phyloP scores from a whole-genome alignment of 2,797 vertebrate genomes.

The Lepus oiostolus region DNA sequence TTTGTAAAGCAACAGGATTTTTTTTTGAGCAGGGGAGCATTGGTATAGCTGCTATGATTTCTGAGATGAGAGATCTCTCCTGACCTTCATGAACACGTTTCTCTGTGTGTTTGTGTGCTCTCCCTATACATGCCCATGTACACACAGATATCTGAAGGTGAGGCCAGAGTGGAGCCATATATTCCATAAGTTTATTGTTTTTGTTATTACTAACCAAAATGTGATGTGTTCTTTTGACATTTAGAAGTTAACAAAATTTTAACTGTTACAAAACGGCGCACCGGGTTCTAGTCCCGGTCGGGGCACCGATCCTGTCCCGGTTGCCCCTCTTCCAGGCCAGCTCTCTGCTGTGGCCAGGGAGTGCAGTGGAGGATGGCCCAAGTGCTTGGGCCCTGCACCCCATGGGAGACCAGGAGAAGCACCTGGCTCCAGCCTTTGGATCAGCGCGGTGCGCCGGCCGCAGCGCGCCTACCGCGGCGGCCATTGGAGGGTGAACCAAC shows the following conservation, averaged over 20 bases:
- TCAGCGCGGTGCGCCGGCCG: too few relatives aligned
- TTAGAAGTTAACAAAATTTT: neutral
- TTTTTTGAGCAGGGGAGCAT: neutral
- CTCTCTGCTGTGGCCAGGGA: too few relatives aligned
- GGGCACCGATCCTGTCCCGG: too few relatives aligned
- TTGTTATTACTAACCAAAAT: neutral
- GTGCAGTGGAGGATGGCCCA: too few relatives aligned
- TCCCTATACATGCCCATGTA: rapidly evolving
- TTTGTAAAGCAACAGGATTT: neutral
- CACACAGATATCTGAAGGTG: neutral
- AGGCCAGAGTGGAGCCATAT: neutral
- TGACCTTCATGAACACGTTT: neutral
- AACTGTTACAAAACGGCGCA: too few relatives aligned
- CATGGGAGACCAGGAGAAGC: too few relatives aligned
- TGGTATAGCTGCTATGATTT: neutral
- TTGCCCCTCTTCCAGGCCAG: too few relatives aligned
- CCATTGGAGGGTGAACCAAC: too few relatives aligned
- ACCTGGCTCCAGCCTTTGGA: too few relatives aligned
- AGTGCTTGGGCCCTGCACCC: too few relatives aligned
- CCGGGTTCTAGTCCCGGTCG: too few relatives aligned
- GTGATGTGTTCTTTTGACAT: neutral
- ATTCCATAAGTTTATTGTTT: neutral
- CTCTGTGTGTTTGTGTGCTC: neutral
- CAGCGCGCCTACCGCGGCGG: too few relatives aligned
- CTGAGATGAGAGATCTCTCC: neutral